Percentiles rank a stretch among this genome's conserved stretches.
phyloP scores from a whole-genome alignment of 2,113 vertebrate genomes.

The Eulacestoma nigropectus region DNA sequence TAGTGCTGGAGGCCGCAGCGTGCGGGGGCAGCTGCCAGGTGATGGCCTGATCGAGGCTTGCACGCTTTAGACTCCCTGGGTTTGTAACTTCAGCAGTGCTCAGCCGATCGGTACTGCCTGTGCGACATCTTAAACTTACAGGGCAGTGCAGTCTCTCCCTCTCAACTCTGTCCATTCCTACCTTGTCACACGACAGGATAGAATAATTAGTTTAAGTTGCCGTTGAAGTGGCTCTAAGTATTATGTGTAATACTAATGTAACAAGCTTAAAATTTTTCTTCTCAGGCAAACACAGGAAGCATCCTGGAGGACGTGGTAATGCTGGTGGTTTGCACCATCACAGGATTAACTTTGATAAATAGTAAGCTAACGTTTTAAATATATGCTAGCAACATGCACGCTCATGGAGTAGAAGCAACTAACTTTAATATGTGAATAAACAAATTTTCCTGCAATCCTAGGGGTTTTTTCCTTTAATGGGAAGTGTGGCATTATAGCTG shows the following conservation, averaged over 20 bases:
- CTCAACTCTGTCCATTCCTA: rapidly evolving
- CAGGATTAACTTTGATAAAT: constrained; percentile 95
- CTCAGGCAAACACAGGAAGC: constrained; percentile 90
- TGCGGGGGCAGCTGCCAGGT: rapidly evolving
- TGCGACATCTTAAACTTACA: rapidly evolving
- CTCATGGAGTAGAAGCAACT: neutral
- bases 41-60: rapidly evolving
- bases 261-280: neutral
- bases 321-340: constrained; percentile 93
- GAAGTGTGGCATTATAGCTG: neutral
- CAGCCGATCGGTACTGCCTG: rapidly evolving
- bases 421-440: neutral
- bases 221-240: rapidly evolving
- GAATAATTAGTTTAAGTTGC: neutral
- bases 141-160: rapidly evolving
- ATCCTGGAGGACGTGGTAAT: constrained; percentile 91
- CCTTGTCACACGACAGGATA: rapidly evolving
- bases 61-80: rapidly evolving
- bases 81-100: rapidly evolving
- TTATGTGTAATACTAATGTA: neutral
- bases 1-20: rapidly evolving
- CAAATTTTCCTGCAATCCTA: rapidly evolving
- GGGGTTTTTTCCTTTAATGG: rapidly evolving
- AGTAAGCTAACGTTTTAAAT: constrained; percentile 71
- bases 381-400: rapidly evolving